Evolutionary conservation across 2,888 invertebrate species (phyloP), one percentile per base, ranked within the genome.

Genomic region (Andrena camellia): DNA sequence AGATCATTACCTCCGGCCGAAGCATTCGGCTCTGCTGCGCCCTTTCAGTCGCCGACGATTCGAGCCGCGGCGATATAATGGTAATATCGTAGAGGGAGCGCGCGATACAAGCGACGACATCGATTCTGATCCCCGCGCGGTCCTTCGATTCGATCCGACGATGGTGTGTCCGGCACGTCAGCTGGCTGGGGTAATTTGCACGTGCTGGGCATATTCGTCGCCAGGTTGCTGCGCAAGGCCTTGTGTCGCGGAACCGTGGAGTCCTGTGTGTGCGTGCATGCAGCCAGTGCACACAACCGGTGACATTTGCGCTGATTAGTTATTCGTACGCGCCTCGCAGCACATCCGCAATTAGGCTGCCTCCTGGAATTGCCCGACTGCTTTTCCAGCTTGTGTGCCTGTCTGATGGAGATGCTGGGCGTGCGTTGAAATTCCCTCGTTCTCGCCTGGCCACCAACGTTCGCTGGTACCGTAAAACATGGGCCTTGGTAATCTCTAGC

Each of bases 291-390:
- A 66, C 50, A 74, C 81, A 82, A 69, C 74, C 84, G 84, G 73
- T 77, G 86, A 86, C 84, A 84, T 86, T 87, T 76, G 82, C 82
- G 57, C 78, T 86, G 86, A 87, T 87, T 87, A 86, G 86, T 86
- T 86, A 86, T 86, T 86, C 84, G 84, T 73, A 66, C 73, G 74
- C 72, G 74, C 59, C 72, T 63, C 57, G 74, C 62, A 33, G 70
- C 73, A 67, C 71, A 74, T 72, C 68, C 75, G 73, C 81, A 79
- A 83, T 80, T 79, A 79, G 79, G 48, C 63, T 42, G 48, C 60
- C 50, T 62, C 57, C 23, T 57, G 10, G 23, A 57, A 57, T 57
- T 26, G 23, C 57, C 57, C 23, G 23, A 26, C 23, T 23, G 29
- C 20, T n/a, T 23, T 23, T 10, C 57, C 23, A 20, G 20, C 57